Evolutionary conservation across 2,797 vertebrate genomes (phyloP).

Genomic region (Gymnothorax javanicus): DNA sequence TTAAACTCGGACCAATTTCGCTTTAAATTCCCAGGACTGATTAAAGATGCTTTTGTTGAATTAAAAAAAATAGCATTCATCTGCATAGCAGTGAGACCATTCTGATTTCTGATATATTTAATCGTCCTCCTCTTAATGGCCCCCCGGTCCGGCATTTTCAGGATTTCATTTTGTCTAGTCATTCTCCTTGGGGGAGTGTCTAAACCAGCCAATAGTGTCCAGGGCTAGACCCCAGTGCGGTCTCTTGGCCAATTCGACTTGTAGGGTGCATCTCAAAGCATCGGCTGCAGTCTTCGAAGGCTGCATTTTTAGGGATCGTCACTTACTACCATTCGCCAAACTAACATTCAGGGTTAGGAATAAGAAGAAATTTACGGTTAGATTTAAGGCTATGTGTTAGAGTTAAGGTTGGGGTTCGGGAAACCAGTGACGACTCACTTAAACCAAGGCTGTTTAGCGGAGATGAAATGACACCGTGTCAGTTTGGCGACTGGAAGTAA

Average conservation of each 20-base stretch:
- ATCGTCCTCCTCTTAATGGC: background rate
- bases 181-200: constrained; percentile 1
- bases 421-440: too few relatives aligned
- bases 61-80: background rate
- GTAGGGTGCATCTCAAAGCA: too few relatives aligned
- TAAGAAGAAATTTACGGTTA: too few relatives aligned
- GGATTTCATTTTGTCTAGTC: constrained; percentile 4
- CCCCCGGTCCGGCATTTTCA: background rate
- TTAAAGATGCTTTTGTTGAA: background rate
- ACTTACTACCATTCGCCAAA: too few relatives aligned
- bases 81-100: background rate
- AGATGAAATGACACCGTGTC: too few relatives aligned
- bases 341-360: too few relatives aligned
- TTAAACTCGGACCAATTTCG: background rate
- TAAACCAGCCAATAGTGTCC: background rate
- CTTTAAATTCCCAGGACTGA: background rate
- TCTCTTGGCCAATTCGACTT: constrained; percentile 7
- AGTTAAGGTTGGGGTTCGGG: too few relatives aligned
- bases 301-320: too few relatives aligned
- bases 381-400: too few relatives aligned
- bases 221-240: background rate
- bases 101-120: background rate
- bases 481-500: too few relatives aligned
- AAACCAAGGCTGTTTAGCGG: too few relatives aligned
- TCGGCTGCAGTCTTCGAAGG: too few relatives aligned